phyloP scores from a whole-genome alignment of 2,797 vertebrate species.

The Cirrhinus mrigala region DNA sequence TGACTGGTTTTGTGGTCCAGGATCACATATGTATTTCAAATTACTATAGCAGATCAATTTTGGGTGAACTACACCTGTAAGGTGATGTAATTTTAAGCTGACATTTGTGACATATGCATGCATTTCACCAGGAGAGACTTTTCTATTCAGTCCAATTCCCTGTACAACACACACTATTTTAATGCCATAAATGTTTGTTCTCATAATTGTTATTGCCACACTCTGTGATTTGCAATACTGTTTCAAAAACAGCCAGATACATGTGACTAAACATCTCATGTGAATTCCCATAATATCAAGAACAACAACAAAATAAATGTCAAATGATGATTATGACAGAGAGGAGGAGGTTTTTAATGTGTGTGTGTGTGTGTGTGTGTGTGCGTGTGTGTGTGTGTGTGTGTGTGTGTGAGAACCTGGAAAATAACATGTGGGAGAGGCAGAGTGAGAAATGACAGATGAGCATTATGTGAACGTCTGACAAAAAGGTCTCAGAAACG shows the following conservation, averaged over 20 bases:
- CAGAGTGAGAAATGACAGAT: slow-evolving; percentile 39
- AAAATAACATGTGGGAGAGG: slow-evolving; percentile 36
- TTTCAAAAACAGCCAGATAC: slow-evolving; percentile 54
- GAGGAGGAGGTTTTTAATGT: slow-evolving; percentile 41
- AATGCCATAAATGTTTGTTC: slow-evolving; percentile 42
- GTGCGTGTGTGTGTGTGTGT: slow-evolving; percentile 10
- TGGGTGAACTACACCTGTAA: not conserved
- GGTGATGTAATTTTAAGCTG: not conserved
- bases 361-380: not conserved
- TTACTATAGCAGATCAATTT: not conserved
- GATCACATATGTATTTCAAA: not conserved
- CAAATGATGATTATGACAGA: slow-evolving; percentile 41
- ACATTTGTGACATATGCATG: not conserved
- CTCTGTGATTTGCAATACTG: slow-evolving; percentile 37
- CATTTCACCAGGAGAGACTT: not conserved
- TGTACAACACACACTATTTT: slow-evolving; percentile 22
- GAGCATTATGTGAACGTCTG: slow-evolving; percentile 51
- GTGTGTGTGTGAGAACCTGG: not conserved
- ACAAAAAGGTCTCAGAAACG: slow-evolving; percentile 37
- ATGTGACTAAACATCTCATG: slow-evolving; percentile 51
- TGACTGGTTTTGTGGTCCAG: too few species aligned
- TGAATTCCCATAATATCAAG: slow-evolving; percentile 47
- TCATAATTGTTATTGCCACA: slow-evolving; percentile 43
- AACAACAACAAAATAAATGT: slow-evolving; percentile 45
- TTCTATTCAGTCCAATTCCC: not conserved